phyloP scores from a whole-genome alignment of 2,888 invertebrate species.

The Palloptera scutellata region DNA sequence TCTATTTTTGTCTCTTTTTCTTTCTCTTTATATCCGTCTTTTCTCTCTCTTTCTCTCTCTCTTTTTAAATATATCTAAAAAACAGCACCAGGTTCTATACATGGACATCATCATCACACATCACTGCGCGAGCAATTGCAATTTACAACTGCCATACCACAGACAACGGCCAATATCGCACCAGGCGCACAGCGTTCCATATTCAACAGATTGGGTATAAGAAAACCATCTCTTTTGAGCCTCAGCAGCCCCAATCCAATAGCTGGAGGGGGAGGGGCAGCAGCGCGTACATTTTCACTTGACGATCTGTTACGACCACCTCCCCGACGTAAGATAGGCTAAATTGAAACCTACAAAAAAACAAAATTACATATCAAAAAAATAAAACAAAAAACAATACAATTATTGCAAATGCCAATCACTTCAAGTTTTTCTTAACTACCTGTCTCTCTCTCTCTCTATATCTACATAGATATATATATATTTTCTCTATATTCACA shows the following conservation, averaged over 20 bases:
- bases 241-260: conserved; percentile 72
- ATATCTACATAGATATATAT: conserved; percentile 15
- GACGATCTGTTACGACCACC: conserved; percentile 87
- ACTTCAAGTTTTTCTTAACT: conserved; percentile 27
- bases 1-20: conserved; percentile 9
- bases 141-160: conserved; percentile 66
- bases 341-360: conserved; percentile 42
- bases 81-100: conserved; percentile 54
- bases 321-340: conserved; percentile 78
- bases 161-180: conserved; percentile 64
- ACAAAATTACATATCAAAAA: conserved; percentile 16
- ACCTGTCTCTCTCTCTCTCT: conserved; percentile 13
- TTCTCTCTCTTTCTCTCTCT: conserved; percentile 20
- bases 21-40: conserved; percentile 13
- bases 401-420: conserved; percentile 23
- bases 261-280: conserved; percentile 67
- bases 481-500: conserved; percentile 9
- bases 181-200: conserved; percentile 73
- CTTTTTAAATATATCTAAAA: conserved; percentile 19
- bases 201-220: conserved; percentile 85
- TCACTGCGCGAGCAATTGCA: conserved; percentile 70
- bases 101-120: conserved; percentile 65
- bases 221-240: conserved; percentile 86
- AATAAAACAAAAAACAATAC: conserved; percentile 1
- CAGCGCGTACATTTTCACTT: conserved; percentile 85